A percentile compares a stretch with the other conserved stretches of the same genome.
phyloP scores from a whole-genome alignment of 2,113 vertebrate genomes.

The Bubo blakistoni region DNA sequence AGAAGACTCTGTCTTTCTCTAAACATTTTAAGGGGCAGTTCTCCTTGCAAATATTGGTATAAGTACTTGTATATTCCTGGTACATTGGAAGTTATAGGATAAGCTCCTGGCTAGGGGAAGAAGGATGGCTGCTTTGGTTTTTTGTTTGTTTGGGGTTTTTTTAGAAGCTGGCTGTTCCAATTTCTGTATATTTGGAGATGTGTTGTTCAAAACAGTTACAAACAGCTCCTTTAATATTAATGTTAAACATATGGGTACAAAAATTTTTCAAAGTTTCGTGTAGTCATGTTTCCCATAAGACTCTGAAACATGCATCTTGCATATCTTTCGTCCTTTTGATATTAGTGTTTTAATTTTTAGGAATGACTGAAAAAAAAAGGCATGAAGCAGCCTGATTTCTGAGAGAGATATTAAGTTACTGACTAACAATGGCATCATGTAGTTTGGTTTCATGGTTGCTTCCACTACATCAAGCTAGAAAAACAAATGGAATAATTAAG shows the following conservation, averaged over 20 bases:
- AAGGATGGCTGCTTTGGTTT: neutral
- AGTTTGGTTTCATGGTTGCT: neutral
- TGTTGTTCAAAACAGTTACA: neutral
- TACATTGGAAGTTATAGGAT: neutral
- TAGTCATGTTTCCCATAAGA: neutral
- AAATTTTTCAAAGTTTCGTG: neutral
- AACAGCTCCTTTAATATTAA: neutral
- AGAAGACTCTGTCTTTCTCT: constrained; percentile 27
- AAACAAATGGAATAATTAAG: neutral
- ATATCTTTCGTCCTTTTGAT: neutral
- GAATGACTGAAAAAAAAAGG: neutral
- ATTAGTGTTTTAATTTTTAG: neutral
- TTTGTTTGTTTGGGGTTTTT: neutral
- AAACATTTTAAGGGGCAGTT: neutral
- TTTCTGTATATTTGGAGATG: neutral
- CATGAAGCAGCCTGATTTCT: neutral
- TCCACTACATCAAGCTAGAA: neutral
- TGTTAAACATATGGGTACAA: neutral
- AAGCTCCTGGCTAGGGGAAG: neutral
- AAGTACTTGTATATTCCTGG: neutral
- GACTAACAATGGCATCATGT: neutral
- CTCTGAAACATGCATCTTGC: neutral
- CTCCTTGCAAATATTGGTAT: neutral
- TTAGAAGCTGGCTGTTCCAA: neutral
- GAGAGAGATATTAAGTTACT: neutral